These are phyloP conservation scores for Drosophila tani DNA, from an alignment of 1,140 invertebrate genomes.

Conservation along the genomic window DNA sequence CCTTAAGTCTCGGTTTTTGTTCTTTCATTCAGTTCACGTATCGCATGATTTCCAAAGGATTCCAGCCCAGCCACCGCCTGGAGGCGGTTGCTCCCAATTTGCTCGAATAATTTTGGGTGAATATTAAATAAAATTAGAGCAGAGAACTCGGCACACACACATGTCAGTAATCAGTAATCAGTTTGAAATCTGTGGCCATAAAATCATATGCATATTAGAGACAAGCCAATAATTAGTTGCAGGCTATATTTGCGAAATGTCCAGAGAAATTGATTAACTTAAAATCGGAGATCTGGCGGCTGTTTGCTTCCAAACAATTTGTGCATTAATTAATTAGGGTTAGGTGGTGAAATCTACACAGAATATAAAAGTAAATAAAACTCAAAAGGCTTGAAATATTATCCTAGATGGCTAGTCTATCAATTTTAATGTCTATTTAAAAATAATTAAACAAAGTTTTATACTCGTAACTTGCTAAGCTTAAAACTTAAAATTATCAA, in stretches of 20 bases:
- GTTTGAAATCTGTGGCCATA: conserved; percentile 13
- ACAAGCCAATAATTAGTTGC: conserved; percentile 16
- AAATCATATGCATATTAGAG: conserved; percentile 21
- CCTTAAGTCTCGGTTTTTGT: background rate
- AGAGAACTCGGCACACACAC: background rate
- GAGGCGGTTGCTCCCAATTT: conserved; percentile 6
- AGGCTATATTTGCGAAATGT: conserved; percentile 23
- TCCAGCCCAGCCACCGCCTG: background rate
- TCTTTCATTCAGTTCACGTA: conserved; percentile 31
- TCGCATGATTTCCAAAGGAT: conserved; percentile 1
- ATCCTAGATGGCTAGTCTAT: too few relatives aligned
- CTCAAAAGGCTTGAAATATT: background rate
- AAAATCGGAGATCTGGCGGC: background rate
- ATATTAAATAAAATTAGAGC: conserved; percentile 24
- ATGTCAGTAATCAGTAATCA: conserved; percentile 26
- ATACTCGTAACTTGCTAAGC: too few relatives aligned
- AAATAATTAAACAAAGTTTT: background rate
- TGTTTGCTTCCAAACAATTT: background rate
- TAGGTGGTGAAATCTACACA: too few relatives aligned
- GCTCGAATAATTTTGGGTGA: conserved; percentile 29
- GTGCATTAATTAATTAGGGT: background rate
- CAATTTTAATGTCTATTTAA: too few relatives aligned
- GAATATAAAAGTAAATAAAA: background rate
- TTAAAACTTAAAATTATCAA: too few relatives aligned
- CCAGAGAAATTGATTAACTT: conserved; percentile 23